A percentile compares a stretch with the other conserved stretches of the same genome.
Conservation (phyloP, 1,140 invertebrate species). For the Chironomus tepperi region DNA sequence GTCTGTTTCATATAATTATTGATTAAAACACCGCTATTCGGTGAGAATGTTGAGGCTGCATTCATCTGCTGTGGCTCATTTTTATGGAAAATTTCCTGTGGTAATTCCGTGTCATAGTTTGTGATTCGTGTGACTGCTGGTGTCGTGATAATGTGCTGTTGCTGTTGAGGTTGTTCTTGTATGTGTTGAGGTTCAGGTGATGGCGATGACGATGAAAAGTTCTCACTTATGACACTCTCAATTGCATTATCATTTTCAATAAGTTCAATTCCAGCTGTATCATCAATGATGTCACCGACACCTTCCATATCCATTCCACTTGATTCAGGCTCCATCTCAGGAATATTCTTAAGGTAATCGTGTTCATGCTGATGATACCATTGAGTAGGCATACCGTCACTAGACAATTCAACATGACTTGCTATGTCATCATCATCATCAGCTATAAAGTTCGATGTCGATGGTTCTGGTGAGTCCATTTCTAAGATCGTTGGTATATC, state of each 20-base stretch:
- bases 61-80: neutral
- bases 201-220: neutral
- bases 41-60: neutral
- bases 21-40: neutral
- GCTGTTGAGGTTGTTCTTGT: neutral
- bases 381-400: neutral
- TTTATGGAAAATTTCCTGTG: slow-evolving; percentile 17
- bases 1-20: neutral
- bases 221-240: neutral
- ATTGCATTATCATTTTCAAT: slow-evolving; percentile 9
- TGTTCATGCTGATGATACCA: slow-evolving; percentile 19
- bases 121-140: neutral
- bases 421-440: slow-evolving; percentile 18
- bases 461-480: neutral
- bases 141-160: neutral
- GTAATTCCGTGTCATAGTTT: neutral
- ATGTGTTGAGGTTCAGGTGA: too few species aligned
- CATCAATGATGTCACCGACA: neutral
- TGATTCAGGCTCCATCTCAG: slow-evolving; percentile 7
- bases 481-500: neutral
- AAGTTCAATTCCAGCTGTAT: neutral
- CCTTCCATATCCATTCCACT: slow-evolving; percentile 15
- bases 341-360: neutral
- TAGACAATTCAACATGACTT: neutral
- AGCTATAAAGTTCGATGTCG: neutral